These are phyloP conservation scores for Ariolimax columbianus DNA, from an alignment of 2,888 invertebrate species.

Conservation along the genomic window DNA sequence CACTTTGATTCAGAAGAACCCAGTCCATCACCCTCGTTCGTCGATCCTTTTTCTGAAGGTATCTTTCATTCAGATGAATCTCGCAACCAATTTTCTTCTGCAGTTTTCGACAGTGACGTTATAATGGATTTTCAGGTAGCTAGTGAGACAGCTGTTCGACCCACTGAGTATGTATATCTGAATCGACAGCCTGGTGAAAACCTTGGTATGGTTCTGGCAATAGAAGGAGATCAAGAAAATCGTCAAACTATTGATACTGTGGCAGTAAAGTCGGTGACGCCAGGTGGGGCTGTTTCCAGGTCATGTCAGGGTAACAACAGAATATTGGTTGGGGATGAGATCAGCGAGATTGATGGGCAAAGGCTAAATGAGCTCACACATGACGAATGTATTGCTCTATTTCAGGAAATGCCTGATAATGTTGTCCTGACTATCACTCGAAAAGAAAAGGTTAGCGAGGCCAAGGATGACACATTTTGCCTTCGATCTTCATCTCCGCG, in stretches of 20 bases:
- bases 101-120: not conserved
- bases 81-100: not conserved
- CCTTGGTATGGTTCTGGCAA: conserved; percentile 92
- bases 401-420: conserved; percentile 86
- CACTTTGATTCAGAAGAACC: not conserved
- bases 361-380: conserved; percentile 88
- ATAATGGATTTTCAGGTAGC: not conserved
- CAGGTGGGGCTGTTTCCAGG: conserved; percentile 73
- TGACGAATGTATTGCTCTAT: conserved; percentile 92
- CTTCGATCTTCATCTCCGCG: not conserved
- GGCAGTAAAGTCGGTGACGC: conserved; percentile 82
- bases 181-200: conserved; percentile 92
- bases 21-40: not conserved
- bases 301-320: conserved; percentile 67
- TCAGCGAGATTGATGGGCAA: conserved; percentile 89
- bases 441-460: not conserved
- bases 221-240: conserved; percentile 92
- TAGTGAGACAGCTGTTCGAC: not conserved
- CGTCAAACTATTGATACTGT: conserved; percentile 89
- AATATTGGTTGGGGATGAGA: conserved; percentile 92
- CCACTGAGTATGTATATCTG: conserved; percentile 82
- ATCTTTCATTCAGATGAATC: not conserved
- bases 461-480: not conserved
- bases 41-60: not conserved
- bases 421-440: conserved; percentile 67